These are phyloP conservation scores for Parauchenoglanis ngamensis DNA, from an alignment of 2,797 vertebrate species.

Conservation along the genomic window DNA sequence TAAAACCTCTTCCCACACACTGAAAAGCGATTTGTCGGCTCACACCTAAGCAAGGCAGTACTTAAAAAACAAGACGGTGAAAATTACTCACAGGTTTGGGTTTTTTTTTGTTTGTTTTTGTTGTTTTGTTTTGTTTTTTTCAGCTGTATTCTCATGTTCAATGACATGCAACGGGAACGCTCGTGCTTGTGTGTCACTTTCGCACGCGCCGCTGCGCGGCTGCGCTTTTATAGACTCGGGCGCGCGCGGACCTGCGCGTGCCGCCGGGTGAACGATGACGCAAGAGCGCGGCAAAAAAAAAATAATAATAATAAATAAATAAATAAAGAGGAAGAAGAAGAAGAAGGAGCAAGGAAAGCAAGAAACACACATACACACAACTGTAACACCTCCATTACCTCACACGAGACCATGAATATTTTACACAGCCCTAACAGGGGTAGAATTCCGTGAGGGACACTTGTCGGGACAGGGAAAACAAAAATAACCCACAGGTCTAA, in stretches of 20 bases:
- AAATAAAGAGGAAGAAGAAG: not conserved
- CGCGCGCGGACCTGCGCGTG: constrained; percentile 7
- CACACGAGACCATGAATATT: constrained; percentile 68
- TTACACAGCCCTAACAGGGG: constrained; percentile 36
- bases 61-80: not conserved
- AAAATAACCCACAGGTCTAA: too few relatives aligned
- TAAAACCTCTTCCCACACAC: not conserved
- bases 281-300: constrained; percentile 17
- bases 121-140: not conserved
- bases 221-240: constrained; percentile 19
- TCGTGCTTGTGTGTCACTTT: not conserved
- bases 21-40: not conserved
- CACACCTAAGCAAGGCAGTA: not conserved
- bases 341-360: constrained; percentile 47
- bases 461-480: not conserved
- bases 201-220: not conserved
- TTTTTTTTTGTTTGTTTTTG: too few relatives aligned
- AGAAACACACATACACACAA: not conserved
- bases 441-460: not conserved
- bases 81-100: not conserved
- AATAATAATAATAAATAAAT: not conserved
- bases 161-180: constrained; percentile 14
- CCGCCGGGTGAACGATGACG: constrained; percentile 4
- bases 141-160: not conserved
- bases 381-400: constrained; percentile 47